Evolutionary conservation across 2,113 vertebrate genomes (phyloP), one percentile per base, ranked within the genome.

Genomic region (Ictalurus furcatus): DNA sequence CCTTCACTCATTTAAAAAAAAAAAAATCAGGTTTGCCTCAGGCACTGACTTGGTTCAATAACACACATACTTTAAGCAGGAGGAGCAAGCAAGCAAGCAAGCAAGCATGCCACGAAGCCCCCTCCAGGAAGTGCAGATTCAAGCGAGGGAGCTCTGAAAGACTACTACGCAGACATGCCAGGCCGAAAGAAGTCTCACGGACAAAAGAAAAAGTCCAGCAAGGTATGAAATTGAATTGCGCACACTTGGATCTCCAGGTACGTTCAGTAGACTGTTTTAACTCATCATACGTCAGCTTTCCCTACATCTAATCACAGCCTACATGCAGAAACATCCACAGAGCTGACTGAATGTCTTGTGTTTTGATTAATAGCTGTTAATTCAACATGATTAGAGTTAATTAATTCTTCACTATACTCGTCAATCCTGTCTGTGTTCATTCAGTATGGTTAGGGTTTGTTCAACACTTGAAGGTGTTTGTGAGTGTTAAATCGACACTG

Each of bases 131-230:
- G 61, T 25, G 34, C 48, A 54, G 74, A 74, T 14, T 54, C 69
- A 16, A n/a, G 17, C 6, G 17, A n/a, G 0, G 34, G 61, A 87
- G 44, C 14, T 48, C 12, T 44, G 67, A n/a, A 67, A 73, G 56
- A 34, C 67, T 69, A 73, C 61, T 69, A 59, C 80, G 48, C 48
- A 94, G 56, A 94, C 69, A 96, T 95, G 95, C 95, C 95, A 7
- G 92, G 92, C 40, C 95, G 92, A 91, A 95, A 91, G 81, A 94
- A 90, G 90, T 37, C 85, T 83, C 94, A 94, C 37, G 93, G 94
- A 1, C 93, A 91, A 67, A 91, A 91, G 4, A 94, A 93, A 90
- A 80, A 87, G 61, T 13, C 86, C 1, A 90, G 91, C 63, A 91
- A 92, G 92, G 95, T 96, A 86, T 89, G 94, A 83, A 37, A 69